Percentiles rank a stretch among this genome's conserved stretches.
These are phyloP conservation scores for Poecile montanus DNA, from an alignment of 2,797 vertebrate genomes.

Conservation along the genomic window DNA sequence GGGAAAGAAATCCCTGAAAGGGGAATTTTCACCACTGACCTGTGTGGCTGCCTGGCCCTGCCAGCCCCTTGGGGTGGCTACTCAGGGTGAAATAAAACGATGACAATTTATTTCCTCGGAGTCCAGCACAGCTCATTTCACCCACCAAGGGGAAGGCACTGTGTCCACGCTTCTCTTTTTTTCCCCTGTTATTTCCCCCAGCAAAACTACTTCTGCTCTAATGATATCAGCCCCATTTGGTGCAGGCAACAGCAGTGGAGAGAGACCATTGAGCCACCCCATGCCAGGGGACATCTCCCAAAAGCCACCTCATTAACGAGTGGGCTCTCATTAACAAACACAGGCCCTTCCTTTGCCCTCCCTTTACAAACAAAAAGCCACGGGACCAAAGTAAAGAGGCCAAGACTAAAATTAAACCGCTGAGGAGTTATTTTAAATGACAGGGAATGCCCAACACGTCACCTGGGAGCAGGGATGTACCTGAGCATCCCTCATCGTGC, in stretches of 20 bases:
- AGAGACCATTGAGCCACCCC: background rate
- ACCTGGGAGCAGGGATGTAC: background rate
- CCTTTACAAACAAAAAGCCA: background rate
- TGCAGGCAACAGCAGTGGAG: rapidly evolving
- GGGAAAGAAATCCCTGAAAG: background rate
- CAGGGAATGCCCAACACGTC: background rate
- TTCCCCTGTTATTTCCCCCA: background rate
- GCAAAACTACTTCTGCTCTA: conserved; percentile 34
- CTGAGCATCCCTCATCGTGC: background rate
- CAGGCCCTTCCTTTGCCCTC: background rate
- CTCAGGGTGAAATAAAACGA: background rate
- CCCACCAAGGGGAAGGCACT: background rate
- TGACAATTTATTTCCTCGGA: background rate
- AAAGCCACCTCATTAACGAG: background rate
- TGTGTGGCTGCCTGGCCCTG: rapidly evolving
- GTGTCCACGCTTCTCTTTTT: background rate
- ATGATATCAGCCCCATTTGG: background rate
- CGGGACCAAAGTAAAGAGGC: background rate
- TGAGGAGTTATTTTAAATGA: background rate
- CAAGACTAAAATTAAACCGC: conserved; percentile 19
- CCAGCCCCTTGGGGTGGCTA: background rate
- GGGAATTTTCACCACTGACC: background rate
- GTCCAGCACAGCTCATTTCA: background rate
- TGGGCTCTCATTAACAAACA: background rate
- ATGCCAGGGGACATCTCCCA: background rate